Evolutionary conservation across 2,797 vertebrate genomes (phyloP).

Genomic region (Manis pentadactyla): DNA sequence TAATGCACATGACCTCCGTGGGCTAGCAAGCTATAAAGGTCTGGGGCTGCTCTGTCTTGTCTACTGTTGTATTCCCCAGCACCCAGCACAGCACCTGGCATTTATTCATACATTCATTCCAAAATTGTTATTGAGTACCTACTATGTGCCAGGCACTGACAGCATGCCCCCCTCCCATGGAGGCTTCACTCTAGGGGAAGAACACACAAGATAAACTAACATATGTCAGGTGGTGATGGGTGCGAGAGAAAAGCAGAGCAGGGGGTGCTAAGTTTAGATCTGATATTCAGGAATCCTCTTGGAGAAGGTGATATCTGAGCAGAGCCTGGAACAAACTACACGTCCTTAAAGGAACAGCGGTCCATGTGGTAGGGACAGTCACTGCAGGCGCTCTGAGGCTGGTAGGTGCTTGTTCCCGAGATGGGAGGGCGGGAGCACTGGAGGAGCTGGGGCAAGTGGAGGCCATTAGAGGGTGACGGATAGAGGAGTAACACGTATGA

Average conservation of each 20-base stretch:
- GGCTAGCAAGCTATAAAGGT: background rate
- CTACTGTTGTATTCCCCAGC: background rate
- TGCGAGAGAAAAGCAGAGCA: background rate
- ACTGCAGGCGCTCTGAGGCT: background rate
- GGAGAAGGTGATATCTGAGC: background rate
- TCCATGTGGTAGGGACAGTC: rapidly evolving
- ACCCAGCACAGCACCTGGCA: background rate
- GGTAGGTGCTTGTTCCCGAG: rapidly evolving
- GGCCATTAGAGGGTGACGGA: background rate
- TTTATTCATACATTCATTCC: background rate
- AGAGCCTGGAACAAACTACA: background rate
- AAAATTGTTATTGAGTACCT: background rate
- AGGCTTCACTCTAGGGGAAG: background rate
- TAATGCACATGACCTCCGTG: background rate
- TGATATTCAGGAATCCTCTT: background rate
- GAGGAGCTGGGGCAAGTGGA: background rate
- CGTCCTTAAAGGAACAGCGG: background rate
- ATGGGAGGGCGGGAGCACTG: background rate
- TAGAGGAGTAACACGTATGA: background rate
- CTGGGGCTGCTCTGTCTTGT: background rate
- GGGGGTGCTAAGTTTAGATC: background rate
- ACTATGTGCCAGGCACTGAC: background rate
- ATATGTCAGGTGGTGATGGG: rapidly evolving
- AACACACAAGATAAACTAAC: rapidly evolving
- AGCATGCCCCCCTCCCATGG: background rate